Conservation (phyloP, 1,140 invertebrate genomes). For the Listronotus bonariensis region DNA sequence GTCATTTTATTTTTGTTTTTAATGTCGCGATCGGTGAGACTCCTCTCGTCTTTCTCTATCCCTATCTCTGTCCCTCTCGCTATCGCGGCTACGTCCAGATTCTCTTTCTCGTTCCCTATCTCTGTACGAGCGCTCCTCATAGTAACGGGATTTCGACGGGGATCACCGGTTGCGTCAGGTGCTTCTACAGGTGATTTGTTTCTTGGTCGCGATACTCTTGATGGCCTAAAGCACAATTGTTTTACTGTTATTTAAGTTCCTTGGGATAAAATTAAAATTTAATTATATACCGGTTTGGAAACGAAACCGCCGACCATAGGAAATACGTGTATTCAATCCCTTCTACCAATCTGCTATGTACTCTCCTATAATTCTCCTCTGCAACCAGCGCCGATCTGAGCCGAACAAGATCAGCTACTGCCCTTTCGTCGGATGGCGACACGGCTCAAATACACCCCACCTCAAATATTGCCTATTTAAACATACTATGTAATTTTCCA, state of each 20-base stretch:
- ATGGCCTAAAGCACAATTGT: constrained; percentile 42
- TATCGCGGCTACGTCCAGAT: constrained; percentile 57
- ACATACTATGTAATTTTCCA: too few relatives aligned
- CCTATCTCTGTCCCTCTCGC: constrained; percentile 63
- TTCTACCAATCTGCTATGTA: too few relatives aligned
- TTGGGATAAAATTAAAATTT: too few relatives aligned
- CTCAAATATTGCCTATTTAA: too few relatives aligned
- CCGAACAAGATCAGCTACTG: too few relatives aligned
- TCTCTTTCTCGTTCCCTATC: constrained; percentile 66
- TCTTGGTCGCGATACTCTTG: constrained; percentile 57
- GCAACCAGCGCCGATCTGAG: too few relatives aligned
- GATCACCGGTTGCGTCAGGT: constrained; percentile 61
- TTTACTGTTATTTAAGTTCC: background rate
- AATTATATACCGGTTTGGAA: too few relatives aligned
- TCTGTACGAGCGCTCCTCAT: constrained; percentile 78
- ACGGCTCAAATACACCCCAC: too few relatives aligned
- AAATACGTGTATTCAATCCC: too few relatives aligned
- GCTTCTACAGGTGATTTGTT: constrained; percentile 65
- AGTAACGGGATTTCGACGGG: constrained; percentile 69
- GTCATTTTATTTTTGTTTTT: constrained; percentile 25
- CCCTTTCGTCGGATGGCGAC: too few relatives aligned
- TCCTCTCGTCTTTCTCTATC: constrained; percentile 62
- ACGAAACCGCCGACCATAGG: too few relatives aligned
- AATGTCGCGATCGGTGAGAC: constrained; percentile 73
- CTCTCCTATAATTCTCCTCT: too few relatives aligned